A percentile compares a stretch with the other conserved stretches of the same genome.
Conservation (phyloP, 2,797 vertebrate genomes). For the Siniperca obscura region DNA sequence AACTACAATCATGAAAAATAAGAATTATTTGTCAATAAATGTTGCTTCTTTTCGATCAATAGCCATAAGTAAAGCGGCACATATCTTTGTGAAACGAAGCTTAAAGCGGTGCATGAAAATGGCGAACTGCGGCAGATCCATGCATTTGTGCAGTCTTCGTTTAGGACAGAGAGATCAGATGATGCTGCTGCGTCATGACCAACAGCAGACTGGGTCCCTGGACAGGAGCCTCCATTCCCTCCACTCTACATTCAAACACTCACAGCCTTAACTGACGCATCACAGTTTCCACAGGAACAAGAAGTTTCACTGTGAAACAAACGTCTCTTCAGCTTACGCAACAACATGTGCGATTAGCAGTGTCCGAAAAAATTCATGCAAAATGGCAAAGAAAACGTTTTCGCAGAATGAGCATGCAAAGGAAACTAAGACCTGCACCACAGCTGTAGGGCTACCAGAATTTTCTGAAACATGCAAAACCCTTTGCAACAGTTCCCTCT, state of each 20-base stretch:
- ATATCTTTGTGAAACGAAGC: conserved; percentile 40
- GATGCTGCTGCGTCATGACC: conserved; percentile 81
- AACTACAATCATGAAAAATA: neutral
- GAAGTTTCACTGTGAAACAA: conserved; percentile 65
- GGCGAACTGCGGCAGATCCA: conserved; percentile 75
- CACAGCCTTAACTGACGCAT: conserved; percentile 57
- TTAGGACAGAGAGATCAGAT: conserved; percentile 72
- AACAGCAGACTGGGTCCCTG: conserved; percentile 75
- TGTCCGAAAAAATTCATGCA: conserved; percentile 29
- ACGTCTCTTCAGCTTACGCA: conserved; percentile 24
- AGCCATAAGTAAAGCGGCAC: neutral
- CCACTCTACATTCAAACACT: conserved; percentile 64
- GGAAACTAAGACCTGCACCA: conserved; percentile 45
- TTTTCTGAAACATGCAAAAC: conserved; percentile 57
- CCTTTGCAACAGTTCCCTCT: conserved; percentile 51
- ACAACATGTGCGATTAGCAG: conserved; percentile 11
- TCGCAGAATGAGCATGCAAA: conserved; percentile 28
- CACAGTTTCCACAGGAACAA: conserved; percentile 62
- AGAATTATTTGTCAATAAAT: neutral
- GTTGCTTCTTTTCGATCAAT: neutral
- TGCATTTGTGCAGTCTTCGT: conserved; percentile 68
- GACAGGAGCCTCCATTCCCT: conserved; percentile 71
- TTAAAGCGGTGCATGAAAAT: conserved; percentile 70
- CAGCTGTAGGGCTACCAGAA: conserved; percentile 37
- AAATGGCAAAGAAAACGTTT: conserved; percentile 29